Base-by-base conservation (phyloP, 2,888 invertebrate genomes). In the Drosophila nr. perissopoda region DNA sequence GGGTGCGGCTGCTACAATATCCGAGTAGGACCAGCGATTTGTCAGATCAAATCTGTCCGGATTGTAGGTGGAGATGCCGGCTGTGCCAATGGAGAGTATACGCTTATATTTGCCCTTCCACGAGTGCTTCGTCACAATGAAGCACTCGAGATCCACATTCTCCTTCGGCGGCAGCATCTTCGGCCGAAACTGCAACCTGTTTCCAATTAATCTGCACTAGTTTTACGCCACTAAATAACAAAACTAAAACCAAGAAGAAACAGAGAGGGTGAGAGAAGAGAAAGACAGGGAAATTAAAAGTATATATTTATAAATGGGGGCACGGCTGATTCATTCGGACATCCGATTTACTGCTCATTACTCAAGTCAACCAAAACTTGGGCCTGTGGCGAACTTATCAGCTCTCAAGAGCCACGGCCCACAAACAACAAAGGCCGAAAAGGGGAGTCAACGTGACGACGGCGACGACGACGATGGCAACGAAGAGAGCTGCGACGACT, bases 21-120 rank as follows among this genome's bases (percentile, higher is more conserved):
- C 97, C 5, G 95, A 95, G 91, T 97, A 98, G 59, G 96, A 94
- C 98, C 98, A 98, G 93, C 97, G 97, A 94, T 99, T 99, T 64
- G 99, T 99, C 78, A 97, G 95, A 92, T 98, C 98, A 88, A 97
- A 94, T 81, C 95, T 96, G 75, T 94, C 95, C n/a, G 98, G 99
- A 94, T 99, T 99, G 94, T 99, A 99, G 1, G 99, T 99, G 54
- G 99, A 98, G 86, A 99, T 97, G 38, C 99, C 99, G 92, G 96
- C 95, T 48, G 98, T 97, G 63, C 99, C 99, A 91, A 99, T 96
- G 11, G 99, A 98, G 93, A 99, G 98, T 90, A 99, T 97, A 87
- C 99, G 95, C 93, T 98, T 99, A 94, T 99, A 99, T 96, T 98
- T 99, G 93, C 99, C 99, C 93, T 98, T 99, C 99, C 99, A 99